phyloP scores from a whole-genome alignment of 1,140 invertebrate species.

The Trichomalopsis sarcophagae region DNA sequence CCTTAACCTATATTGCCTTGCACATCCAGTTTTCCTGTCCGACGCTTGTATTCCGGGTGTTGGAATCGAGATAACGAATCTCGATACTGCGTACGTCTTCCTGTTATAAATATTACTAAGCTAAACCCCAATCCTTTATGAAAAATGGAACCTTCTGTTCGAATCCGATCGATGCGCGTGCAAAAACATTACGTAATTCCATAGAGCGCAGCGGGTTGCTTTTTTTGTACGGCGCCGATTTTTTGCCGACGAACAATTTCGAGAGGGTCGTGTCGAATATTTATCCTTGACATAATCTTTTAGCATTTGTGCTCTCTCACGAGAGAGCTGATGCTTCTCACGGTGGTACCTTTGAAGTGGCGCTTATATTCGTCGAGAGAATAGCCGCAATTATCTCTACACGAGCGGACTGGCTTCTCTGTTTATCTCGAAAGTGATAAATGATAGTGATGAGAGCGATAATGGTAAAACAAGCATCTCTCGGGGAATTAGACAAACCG shows the following conservation, averaged over 20 bases:
- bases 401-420: background rate
- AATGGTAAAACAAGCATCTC: slow-evolving; percentile 21
- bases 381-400: slow-evolving; percentile 20
- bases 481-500: background rate
- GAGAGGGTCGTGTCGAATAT: slow-evolving; percentile 12
- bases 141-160: no score
- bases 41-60: background rate
- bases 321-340: background rate
- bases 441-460: slow-evolving; percentile 32
- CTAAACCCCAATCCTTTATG: no score
- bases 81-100: background rate
- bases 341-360: slow-evolving; percentile 23
- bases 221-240: slow-evolving; percentile 6
- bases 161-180: no score
- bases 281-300: slow-evolving; percentile 37
- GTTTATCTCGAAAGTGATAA: slow-evolving; percentile 39
- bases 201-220: background rate
- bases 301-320: background rate
- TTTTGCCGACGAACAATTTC: slow-evolving; percentile 23
- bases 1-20: slow-evolving; percentile 16
- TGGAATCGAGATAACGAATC: background rate
- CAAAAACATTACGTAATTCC: background rate
- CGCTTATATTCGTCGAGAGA: background rate
- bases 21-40: slow-evolving; percentile 7
- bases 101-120: background rate